A percentile compares a stretch with the other conserved stretches of the same genome.
These are phyloP conservation scores for Exocentrus adspersus DNA, from an alignment of 2,888 invertebrate species.

Conservation along the genomic window DNA sequence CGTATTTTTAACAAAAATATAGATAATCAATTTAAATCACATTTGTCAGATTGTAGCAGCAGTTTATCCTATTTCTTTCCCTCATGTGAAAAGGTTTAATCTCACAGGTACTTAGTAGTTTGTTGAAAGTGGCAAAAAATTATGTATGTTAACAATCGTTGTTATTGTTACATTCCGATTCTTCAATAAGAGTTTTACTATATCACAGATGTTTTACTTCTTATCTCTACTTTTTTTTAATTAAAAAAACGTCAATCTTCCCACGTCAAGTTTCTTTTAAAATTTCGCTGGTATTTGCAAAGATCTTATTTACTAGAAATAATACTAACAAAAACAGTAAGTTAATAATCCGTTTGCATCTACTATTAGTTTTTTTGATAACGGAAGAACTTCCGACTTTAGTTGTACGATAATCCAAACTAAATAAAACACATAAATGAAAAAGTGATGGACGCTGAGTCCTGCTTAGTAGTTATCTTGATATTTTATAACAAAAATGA, in stretches of 20 bases:
- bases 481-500: slow-evolving; percentile 13
- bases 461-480: slow-evolving; percentile 6
- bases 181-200: slow-evolving; percentile 43
- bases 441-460: slow-evolving; percentile 7
- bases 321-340: slow-evolving; percentile 21
- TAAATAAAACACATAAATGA: neutral
- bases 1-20: neutral
- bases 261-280: slow-evolving; percentile 31
- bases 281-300: slow-evolving; percentile 38
- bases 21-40: slow-evolving; percentile 3
- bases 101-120: slow-evolving; percentile 42
- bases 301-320: slow-evolving; percentile 32
- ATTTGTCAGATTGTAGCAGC: slow-evolving; percentile 1
- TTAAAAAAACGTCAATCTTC: slow-evolving; percentile 37
- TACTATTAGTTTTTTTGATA: slow-evolving; percentile 8
- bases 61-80: neutral
- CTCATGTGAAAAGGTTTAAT: slow-evolving; percentile 8
- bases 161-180: slow-evolving; percentile 41
- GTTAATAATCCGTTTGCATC: slow-evolving; percentile 11
- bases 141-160: slow-evolving; percentile 38
- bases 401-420: slow-evolving; percentile 1
- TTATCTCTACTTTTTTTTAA: slow-evolving; percentile 56
- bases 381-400: neutral
- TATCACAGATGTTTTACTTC: slow-evolving; percentile 66
- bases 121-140: slow-evolving; percentile 30